Base-by-base conservation (phyloP, 2,113 vertebrate species). In the Ictidomys tridecemlineatus region DNA sequence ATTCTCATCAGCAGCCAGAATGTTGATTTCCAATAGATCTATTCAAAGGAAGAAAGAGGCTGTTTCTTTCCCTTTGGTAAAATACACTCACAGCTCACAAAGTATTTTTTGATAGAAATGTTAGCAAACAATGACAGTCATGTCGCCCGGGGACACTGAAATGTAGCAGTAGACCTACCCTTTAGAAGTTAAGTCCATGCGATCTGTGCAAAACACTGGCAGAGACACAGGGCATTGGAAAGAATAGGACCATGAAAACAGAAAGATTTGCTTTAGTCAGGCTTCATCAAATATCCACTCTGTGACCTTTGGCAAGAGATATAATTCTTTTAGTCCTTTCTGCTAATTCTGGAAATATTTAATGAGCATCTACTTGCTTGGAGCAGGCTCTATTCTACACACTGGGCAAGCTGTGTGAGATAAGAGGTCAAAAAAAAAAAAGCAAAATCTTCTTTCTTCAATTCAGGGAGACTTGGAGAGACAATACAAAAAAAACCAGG, bases 31-130 rank as follows among this genome's bases (percentile, higher is more conserved):
- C 79, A 96, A 95, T 84, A 97, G 92, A 94, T 92, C 96, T 97
- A 85, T 93, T 97, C 89, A 88, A 88, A 97, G 61, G 82, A 93
- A 97, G 90, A 95, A 97, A 96, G 79, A 77, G 88, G 61, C 56
- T 87, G 5, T 88, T 97, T 51, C 86, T n/a, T n/a, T 85, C 69
- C 56, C 69, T 85, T 95, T 94, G 58, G 42, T 93, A 77, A 93
- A 98, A 91, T 37, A 96, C 20, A 85, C 84, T 92, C 20, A 51
- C 48, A 96, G 72, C 28, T 95, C 72, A 94, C 70, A 56, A 87
- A 93, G 89, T 94, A 90, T 82, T 97, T 92, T 95, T 87, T 96
- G 84, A 93, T 92, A 94, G 96, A 96, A 96, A 96, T 69, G 53
- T 96, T 93, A 88, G 76, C 85, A 94, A 85, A 61, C 45, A 56